phyloP scores from a whole-genome alignment of 2,797 vertebrate species.

The Liasis olivaceus region DNA sequence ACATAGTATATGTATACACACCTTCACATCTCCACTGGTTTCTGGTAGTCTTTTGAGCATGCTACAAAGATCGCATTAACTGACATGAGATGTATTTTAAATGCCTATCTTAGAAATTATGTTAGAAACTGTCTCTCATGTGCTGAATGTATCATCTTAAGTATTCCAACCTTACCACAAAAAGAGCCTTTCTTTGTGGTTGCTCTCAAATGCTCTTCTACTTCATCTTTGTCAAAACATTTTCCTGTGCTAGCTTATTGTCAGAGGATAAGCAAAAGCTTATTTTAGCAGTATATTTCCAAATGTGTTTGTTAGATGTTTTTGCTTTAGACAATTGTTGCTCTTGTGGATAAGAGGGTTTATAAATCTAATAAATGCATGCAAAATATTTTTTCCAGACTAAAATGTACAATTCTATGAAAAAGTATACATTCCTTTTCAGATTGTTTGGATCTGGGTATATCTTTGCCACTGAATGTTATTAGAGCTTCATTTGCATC shows the following conservation, averaged over 20 bases:
- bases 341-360: not conserved
- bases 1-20: not conserved
- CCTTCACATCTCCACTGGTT: slow-evolving; percentile 28
- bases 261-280: not conserved
- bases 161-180: not conserved
- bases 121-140: not conserved
- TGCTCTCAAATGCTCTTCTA: not conserved
- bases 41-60: not conserved
- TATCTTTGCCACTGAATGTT: not conserved
- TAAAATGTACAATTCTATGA: not conserved
- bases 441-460: not conserved
- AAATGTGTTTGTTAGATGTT: not conserved
- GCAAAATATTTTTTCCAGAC: not conserved
- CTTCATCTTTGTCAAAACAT: not conserved
- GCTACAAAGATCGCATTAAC: not conserved
- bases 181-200: not conserved
- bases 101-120: not conserved
- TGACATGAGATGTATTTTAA: not conserved
- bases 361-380: not conserved
- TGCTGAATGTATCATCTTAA: not conserved
- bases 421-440: not conserved
- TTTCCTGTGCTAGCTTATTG: not conserved
- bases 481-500: not conserved
- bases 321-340: not conserved
- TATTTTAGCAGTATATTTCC: not conserved